Evolutionary conservation across 2,888 invertebrate genomes (phyloP), one percentile per base, ranked within the genome.

Genomic region (Callyntrura sp.): DNA sequence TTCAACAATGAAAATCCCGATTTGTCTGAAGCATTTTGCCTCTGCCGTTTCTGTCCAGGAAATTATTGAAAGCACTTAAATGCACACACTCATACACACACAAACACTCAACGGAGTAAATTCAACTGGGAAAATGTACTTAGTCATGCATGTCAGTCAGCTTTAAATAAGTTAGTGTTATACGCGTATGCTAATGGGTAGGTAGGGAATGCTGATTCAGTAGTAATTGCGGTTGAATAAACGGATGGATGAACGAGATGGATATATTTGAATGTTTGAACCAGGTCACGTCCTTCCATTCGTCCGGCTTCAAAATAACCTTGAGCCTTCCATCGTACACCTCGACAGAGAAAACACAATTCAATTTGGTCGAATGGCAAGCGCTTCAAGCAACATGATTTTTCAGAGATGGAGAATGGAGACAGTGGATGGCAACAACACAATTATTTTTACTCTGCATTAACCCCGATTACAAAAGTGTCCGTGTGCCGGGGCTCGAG

Each of bases 241-340:
- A 14, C 23, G 65, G 12, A 65, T 65, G 28, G 28, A 65, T 28
- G 17, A 73, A 17, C 9, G 12, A 45, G 11, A 20, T 17, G 73
- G 73, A 20, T 45, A n/a, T 3, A 12, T 62, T 83, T 43, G n/a
- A 62, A 65, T 83, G 82, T 23, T 45, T 14, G 14, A 65, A 65
- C 48, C 81, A 83, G 65, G 82, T 83, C 82, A 83, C 82, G 82
- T 83, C 23, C 25, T 23, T 79, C 57, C 76, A 35, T 57, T 17
- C 57, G 14, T 14, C 17, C 57, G 20, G n/a, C n/a, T n/a, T n/a
- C n/a, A n/a, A n/a, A 43, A 73, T 12, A 76, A 51, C 76, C 79
- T 79, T 57, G 79, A 79, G 55, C 57, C n/a, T 65, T 8, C 14
- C 1, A 23, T 2, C 11, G 23, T 20, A 11, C 5, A 20, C 20